Conservation (phyloP, 2,797 vertebrate species). For the Hyperoplus immaculatus region DNA sequence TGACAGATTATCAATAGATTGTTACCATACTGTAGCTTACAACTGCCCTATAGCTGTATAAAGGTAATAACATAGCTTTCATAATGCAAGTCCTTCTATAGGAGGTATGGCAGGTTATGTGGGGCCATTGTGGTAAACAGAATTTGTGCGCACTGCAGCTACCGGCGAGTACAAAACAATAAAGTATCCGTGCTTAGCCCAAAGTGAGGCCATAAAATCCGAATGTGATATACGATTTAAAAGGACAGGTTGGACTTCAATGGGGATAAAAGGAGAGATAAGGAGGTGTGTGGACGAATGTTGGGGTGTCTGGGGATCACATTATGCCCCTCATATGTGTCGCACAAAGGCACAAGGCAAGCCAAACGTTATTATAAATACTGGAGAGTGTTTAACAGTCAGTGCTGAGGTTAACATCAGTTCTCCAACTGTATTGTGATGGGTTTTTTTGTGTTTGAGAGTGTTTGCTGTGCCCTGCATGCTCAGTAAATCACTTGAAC, state of each 20-base stretch:
- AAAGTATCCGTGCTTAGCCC: constrained; percentile 47
- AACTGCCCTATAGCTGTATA: constrained; percentile 20
- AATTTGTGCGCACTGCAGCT: constrained; percentile 48
- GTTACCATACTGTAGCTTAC: constrained; percentile 4
- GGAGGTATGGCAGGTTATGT: constrained; percentile 15
- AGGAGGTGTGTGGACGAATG: constrained; percentile 12
- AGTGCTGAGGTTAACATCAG: not conserved
- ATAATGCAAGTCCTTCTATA: constrained; percentile 20
- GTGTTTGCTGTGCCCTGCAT: constrained; percentile 18
- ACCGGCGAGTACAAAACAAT: constrained; percentile 59
- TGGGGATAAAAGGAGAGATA: constrained; percentile 27
- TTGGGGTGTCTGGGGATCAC: not conserved
- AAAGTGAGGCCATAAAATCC: constrained; percentile 51
- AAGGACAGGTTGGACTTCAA: constrained; percentile 21
- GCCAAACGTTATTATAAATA: not conserved
- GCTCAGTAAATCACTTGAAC: constrained; percentile 51
- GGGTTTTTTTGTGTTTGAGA: constrained; percentile 19
- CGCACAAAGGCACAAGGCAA: constrained; percentile 2
- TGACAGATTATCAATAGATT: constrained; percentile 25
- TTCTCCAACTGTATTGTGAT: not conserved
- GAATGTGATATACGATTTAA: constrained; percentile 25
- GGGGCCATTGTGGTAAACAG: constrained; percentile 27
- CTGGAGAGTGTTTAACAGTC: constrained; percentile 12
- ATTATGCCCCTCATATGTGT: not conserved
- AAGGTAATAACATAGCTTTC: constrained; percentile 33